phyloP scores from a whole-genome alignment of 2,888 invertebrate species.

The Theodoxus fluviatilis region DNA sequence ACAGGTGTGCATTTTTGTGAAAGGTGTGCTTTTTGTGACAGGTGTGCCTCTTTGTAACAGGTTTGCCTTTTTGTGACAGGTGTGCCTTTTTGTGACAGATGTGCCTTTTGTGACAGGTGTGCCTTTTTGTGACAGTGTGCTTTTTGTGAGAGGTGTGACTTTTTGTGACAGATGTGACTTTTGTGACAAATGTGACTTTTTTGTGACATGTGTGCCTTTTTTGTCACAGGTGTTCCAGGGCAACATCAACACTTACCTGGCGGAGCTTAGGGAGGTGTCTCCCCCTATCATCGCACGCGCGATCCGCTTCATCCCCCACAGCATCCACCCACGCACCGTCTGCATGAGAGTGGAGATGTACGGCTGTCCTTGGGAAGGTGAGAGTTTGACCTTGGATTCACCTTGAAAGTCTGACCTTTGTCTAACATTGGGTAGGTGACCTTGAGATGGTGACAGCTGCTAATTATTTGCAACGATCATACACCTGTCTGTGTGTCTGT shows the following conservation, averaged over 20 bases:
- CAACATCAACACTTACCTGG: constrained; percentile 86
- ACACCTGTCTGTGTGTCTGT: not conserved
- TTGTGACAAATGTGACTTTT: not conserved
- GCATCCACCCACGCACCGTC: constrained; percentile 82
- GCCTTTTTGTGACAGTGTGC: not conserved
- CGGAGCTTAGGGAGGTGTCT: constrained; percentile 76
- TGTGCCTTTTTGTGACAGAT: not conserved
- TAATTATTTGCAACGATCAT: not conserved
- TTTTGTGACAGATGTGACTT: not conserved
- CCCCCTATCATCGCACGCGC: constrained; percentile 86
- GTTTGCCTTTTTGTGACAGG: not conserved
- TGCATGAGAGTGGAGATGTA: constrained; percentile 91
- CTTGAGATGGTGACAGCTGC: too few species aligned
- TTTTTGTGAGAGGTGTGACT: not conserved
- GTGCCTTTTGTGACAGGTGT: not conserved
- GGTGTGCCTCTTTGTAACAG: not conserved
- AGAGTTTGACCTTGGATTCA: too few species aligned
- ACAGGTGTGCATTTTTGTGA: too few species aligned
- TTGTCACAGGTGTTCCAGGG: constrained; percentile 79
- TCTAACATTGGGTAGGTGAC: too few species aligned
- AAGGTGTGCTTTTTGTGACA: too few species aligned
- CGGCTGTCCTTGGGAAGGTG: constrained; percentile 85
- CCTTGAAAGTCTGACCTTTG: too few species aligned
- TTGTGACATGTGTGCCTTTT: constrained; percentile 1
- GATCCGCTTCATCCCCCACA: constrained; percentile 85